Conservation (phyloP, 2,113 vertebrate species). For the Paraplagusia blochii region DNA sequence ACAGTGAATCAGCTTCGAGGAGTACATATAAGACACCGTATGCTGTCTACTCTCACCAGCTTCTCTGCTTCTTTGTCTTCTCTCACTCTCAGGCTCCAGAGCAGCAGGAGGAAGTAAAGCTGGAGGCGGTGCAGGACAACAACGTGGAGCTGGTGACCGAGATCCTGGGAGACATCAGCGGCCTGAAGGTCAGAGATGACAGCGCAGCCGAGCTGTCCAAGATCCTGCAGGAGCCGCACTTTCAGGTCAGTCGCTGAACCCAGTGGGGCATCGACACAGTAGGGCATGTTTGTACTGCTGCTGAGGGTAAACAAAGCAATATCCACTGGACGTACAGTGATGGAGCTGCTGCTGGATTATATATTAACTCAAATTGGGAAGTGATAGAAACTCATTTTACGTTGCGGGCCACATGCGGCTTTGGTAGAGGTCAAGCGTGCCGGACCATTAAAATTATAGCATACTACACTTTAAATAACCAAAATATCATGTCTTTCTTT, state of each 20-base stretch:
- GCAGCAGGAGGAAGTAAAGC: conserved; percentile 91
- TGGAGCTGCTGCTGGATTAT: not conserved
- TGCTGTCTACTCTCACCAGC: not conserved
- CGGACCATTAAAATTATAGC: too few species aligned
- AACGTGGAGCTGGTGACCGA: conserved; percentile 94
- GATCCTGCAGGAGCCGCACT: conserved; percentile 95
- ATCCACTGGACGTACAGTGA: too few species aligned
- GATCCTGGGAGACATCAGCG: conserved; percentile 92
- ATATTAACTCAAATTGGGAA: not conserved
- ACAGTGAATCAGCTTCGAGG: not conserved
- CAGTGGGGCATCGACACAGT: not conserved
- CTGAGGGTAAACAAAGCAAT: not conserved
- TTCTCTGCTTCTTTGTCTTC: conserved; percentile 2
- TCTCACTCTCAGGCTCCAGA: conserved; percentile 83
- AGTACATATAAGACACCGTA: not conserved
- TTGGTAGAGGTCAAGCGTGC: too few species aligned
- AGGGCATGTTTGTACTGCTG: not conserved
- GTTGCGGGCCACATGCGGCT: too few species aligned
- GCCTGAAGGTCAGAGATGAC: conserved; percentile 84
- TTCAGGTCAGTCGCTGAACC: conserved; percentile 79
- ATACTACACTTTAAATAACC: too few species aligned
- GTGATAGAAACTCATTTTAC: not conserved
- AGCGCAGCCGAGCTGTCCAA: conserved; percentile 86
- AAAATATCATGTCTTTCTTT: too few species aligned
- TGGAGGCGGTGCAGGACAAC: conserved; percentile 97